Evolutionary conservation across 2,888 invertebrate species (phyloP), one percentile per base, ranked within the genome.

Genomic region (Drosophila multiciliata): DNA sequence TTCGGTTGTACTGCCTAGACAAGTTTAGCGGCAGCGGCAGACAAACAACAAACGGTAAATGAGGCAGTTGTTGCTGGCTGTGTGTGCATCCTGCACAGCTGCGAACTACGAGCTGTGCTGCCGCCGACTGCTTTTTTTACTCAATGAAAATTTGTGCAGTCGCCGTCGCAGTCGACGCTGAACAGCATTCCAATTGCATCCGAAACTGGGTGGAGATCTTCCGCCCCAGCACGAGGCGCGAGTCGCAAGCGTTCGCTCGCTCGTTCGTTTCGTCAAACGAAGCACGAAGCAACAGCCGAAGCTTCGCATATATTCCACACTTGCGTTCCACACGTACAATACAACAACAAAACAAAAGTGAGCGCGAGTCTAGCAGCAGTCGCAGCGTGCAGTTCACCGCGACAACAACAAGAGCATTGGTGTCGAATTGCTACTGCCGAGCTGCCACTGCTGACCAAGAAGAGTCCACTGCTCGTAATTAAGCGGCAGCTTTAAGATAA

Each of bases 201-300:
- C 90, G 90, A 91, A 90, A 90, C 91, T 92, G 91, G 91, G 91
- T 91, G 91, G 91, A 91, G 91, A 91, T 92, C 91, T 89, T 87
- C 88, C 87, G 88, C 89, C 89, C 87, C 87, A 83, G 79, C 83
- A 81, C 76, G 80, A 82, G 71, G 53, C 81, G 70, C 40, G 33
- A 36, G 50, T 20, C 40, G 11, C 9, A 17, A 29, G 5, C 55
- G 55, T 5, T 55, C 11, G 55, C 38, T 38, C 26, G 54, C 12
- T 38, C 17, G 36, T 38, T 54, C 60, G 64, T 42, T 54, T 69
- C 66, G 60, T 64, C n/a, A 40, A 67, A 45, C 61, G 60, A 60
- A 49, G n/a, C 61, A 55, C 75, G 74, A 66, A 64, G 70, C 54
- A 20, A 8, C n/a, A 82, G 57, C 57, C 80, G 67, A 68, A 68